Percentiles rank a stretch among this genome's conserved stretches.
Conservation (phyloP, 2,113 vertebrate genomes). For the Albula goreensis region DNA sequence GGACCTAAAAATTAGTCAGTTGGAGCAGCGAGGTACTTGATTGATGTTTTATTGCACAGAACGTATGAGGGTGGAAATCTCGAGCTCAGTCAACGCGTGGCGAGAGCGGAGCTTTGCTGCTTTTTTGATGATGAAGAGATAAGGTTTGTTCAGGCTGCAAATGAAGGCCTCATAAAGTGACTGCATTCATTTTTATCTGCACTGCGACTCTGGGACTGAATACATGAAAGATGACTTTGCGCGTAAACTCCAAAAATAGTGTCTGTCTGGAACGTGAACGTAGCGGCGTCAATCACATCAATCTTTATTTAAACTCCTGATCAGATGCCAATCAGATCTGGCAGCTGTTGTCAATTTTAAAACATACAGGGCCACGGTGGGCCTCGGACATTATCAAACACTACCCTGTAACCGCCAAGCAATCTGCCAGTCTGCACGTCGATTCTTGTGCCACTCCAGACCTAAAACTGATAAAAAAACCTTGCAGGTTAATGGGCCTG, state of each 20-base stretch:
- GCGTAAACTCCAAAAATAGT: constrained; percentile 17
- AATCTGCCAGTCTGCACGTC: constrained; percentile 5
- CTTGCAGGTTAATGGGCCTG: neutral
- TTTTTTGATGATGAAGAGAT: constrained; percentile 29
- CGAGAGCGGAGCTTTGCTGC: neutral
- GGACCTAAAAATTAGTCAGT: constrained; percentile 51
- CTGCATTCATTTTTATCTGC: constrained; percentile 9
- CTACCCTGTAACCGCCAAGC: neutral
- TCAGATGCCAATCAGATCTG: constrained; percentile 24
- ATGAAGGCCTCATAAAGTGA: constrained; percentile 28
- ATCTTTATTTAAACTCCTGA: constrained; percentile 2
- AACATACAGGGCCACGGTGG: neutral
- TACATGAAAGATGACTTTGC: constrained; percentile 18
- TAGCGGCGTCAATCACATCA: constrained; percentile 3
- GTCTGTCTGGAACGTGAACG: neutral
- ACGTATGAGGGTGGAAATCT: constrained; percentile 43
- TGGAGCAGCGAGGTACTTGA: constrained; percentile 49
- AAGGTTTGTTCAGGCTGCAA: constrained; percentile 28
- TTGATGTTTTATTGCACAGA: constrained; percentile 54
- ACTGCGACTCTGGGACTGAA: constrained; percentile 13
- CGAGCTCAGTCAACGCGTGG: constrained; percentile 21
- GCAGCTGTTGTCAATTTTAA: constrained; percentile 24
- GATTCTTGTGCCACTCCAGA: neutral
- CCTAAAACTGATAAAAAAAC: constrained; percentile 13
- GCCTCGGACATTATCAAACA: constrained; percentile 7